These are phyloP conservation scores for Tadarida brasiliensis DNA, from an alignment of 2,797 vertebrate genomes.

Conservation along the genomic window DNA sequence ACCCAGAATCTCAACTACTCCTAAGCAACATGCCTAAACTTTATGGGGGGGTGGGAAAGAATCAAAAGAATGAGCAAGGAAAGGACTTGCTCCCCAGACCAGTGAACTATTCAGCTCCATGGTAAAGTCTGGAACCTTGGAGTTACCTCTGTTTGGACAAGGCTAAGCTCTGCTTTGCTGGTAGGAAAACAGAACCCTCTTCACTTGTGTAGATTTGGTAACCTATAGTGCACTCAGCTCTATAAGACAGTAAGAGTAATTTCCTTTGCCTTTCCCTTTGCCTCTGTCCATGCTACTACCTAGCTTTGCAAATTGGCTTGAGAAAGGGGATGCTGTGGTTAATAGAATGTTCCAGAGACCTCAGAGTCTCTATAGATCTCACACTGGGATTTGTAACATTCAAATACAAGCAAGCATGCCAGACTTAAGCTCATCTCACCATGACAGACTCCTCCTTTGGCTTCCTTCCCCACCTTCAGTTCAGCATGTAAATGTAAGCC, in stretches of 20 bases:
- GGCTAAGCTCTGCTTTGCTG: slow-evolving; percentile 9
- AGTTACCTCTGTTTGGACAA: neutral
- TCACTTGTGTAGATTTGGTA: neutral
- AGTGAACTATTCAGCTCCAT: neutral
- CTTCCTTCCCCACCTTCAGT: neutral
- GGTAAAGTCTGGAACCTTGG: neutral
- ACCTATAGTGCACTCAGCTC: neutral
- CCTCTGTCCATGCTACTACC: neutral
- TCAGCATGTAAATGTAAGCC: neutral
- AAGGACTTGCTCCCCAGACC: slow-evolving; percentile 4
- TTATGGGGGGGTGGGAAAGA: neutral
- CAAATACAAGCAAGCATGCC: neutral
- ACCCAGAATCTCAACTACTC: neutral
- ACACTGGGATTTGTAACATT: neutral
- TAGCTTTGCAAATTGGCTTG: neutral
- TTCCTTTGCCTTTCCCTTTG: neutral
- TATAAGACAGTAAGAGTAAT: neutral
- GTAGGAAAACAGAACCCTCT: neutral
- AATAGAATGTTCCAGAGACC: neutral
- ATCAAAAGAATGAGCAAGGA: slow-evolving; percentile 11
- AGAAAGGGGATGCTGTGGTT: neutral
- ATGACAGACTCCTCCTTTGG: neutral
- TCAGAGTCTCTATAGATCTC: neutral
- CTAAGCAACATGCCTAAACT: neutral
- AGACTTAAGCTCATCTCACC: neutral